phyloP scores from a whole-genome alignment of 1,140 invertebrate genomes.

The Zeugodacus cucurbitae region DNA sequence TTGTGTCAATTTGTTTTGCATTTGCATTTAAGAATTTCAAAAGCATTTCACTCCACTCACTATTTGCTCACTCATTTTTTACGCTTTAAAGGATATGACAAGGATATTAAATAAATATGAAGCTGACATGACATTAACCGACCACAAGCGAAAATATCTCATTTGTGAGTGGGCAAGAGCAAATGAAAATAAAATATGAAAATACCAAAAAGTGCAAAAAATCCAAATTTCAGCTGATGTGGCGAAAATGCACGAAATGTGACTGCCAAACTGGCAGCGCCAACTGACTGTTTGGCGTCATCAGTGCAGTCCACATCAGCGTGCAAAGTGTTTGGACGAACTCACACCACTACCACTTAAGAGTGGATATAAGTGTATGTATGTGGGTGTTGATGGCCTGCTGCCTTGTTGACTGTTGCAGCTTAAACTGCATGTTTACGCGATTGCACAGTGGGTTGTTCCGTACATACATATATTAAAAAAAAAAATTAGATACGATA shows the following conservation, averaged over 20 bases:
- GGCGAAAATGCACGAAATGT: slow-evolving; percentile 8
- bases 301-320: too few relatives aligned
- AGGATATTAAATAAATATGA: slow-evolving; percentile 25
- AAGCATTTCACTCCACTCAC: neutral
- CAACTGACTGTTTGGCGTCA: neutral
- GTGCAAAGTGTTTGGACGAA: too few relatives aligned
- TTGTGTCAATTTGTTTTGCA: slow-evolving; percentile 18
- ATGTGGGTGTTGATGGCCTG: neutral
- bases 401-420: neutral
- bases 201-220: neutral
- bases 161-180: neutral
- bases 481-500: too few relatives aligned
- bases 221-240: neutral
- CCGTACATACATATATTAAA: too few relatives aligned
- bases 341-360: too few relatives aligned
- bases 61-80: neutral
- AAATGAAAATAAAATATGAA: neutral
- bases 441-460: neutral
- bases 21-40: neutral
- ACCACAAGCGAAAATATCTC: neutral
- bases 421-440: neutral
- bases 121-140: neutral
- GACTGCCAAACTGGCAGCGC: neutral
- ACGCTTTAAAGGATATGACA: neutral
- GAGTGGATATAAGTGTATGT: too few relatives aligned